Percentiles rank a stretch among this genome's conserved stretches.
phyloP scores from a whole-genome alignment of 2,113 vertebrate species.

The Saguinus midas region DNA sequence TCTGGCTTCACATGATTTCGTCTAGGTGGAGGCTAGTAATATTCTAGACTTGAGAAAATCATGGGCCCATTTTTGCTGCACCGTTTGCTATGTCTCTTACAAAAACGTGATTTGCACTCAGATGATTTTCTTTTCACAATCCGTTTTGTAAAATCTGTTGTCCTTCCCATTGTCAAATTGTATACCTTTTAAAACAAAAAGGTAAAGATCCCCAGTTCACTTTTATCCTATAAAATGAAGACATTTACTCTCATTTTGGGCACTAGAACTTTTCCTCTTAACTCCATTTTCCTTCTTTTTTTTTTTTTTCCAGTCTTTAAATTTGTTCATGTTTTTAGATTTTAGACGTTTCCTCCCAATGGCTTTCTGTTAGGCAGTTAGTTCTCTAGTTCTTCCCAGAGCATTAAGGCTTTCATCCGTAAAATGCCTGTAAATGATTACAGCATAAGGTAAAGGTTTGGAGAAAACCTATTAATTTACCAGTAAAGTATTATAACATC shows the following conservation, averaged over 20 bases:
- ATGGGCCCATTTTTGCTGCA: background rate
- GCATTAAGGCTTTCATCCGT: background rate
- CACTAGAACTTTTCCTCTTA: background rate
- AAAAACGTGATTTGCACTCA: background rate
- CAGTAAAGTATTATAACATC: background rate
- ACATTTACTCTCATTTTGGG: background rate
- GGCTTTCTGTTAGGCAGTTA: background rate
- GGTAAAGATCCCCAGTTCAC: background rate
- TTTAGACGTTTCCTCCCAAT: background rate
- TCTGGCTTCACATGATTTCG: background rate
- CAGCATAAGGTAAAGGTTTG: background rate
- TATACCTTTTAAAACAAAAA: background rate
- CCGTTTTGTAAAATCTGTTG: background rate
- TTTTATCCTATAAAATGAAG: slow-evolving; percentile 14
- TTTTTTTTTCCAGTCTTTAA: background rate
- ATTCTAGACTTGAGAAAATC: background rate
- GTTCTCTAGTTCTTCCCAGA: background rate
- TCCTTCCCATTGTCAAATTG: background rate
- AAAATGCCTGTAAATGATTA: background rate
- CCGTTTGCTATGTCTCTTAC: background rate
- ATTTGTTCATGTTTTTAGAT: background rate
- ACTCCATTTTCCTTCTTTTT: background rate
- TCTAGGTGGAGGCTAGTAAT: background rate
- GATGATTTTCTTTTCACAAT: background rate
- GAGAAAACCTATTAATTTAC: background rate